These are phyloP conservation scores for Aphelenchoides fujianensis DNA, from an alignment of 1,140 invertebrate species.

Conservation along the genomic window DNA sequence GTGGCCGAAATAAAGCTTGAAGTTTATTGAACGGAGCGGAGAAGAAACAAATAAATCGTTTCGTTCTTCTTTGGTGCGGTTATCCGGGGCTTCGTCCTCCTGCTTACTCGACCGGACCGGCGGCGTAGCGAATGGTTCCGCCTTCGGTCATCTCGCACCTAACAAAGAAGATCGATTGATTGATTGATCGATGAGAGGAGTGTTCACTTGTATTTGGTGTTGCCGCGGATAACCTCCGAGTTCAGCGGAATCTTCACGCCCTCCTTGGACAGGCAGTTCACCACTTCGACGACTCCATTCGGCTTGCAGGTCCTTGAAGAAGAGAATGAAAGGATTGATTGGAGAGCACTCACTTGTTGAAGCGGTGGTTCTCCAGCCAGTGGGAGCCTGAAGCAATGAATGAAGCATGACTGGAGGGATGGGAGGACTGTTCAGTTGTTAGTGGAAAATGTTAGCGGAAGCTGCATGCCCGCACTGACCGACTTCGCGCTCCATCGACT, in stretches of 20 bases:
- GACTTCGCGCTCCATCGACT: not conserved
- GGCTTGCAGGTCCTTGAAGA: slow-evolving; percentile 32
- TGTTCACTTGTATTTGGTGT: slow-evolving; percentile 40
- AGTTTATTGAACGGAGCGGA: not conserved
- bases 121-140: slow-evolving; percentile 47
- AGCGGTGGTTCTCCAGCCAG: slow-evolving; percentile 52
- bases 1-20: not conserved
- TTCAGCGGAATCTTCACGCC: slow-evolving; percentile 42
- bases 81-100: not conserved
- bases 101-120: slow-evolving; percentile 38
- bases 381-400: slow-evolving; percentile 26
- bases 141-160: slow-evolving; percentile 42
- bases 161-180: slow-evolving; percentile 25
- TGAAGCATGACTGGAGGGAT: not conserved
- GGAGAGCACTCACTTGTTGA: slow-evolving; percentile 41
- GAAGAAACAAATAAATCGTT: slow-evolving; percentile 1
- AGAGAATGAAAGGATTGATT: not conserved
- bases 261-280: slow-evolving; percentile 52
- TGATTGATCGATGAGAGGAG: not conserved
- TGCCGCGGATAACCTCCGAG: slow-evolving; percentile 34
- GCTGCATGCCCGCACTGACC: too few relatives aligned
- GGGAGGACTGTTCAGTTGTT: not conserved
- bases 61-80: not conserved
- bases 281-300: slow-evolving; percentile 46
- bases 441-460: not conserved